Evolutionary conservation across 2,888 invertebrate species (phyloP).

Genomic region (Zele albiditarsus): DNA sequence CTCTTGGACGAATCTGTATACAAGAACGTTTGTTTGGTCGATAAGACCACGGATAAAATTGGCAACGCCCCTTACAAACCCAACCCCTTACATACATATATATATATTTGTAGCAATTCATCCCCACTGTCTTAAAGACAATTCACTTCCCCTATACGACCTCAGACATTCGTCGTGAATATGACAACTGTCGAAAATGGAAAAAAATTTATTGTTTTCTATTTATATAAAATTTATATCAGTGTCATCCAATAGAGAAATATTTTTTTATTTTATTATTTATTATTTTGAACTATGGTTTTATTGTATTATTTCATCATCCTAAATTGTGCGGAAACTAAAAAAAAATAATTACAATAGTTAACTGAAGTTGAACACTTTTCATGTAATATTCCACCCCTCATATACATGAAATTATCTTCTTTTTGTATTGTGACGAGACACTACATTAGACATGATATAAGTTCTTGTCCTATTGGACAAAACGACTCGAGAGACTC

Average conservation of each 20-base stretch:
- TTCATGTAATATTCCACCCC: too few relatives aligned
- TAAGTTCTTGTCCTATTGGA: conserved; percentile 55
- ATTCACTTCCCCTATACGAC: neutral
- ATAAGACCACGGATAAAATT: conserved; percentile 61
- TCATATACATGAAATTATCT: too few relatives aligned
- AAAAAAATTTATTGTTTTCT: neutral
- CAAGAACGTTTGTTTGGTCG: conserved; percentile 65
- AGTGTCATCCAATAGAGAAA: neutral
- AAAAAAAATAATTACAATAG: too few relatives aligned
- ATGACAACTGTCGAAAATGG: neutral
- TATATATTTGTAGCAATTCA: neutral
- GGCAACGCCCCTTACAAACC: conserved; percentile 62
- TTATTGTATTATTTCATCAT: too few relatives aligned
- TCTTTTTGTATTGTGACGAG: neutral
- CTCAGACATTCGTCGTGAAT: neutral
- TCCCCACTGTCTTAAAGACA: neutral
- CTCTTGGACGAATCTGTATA: conserved; percentile 33
- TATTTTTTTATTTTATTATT: neutral
- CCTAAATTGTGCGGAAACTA: too few relatives aligned
- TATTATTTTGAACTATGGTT: neutral
- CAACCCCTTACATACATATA: conserved; percentile 20
- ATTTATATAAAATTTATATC: too few relatives aligned
- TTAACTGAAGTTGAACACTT: too few relatives aligned
- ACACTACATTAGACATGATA: conserved; percentile 19
- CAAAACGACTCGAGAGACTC: conserved; percentile 31